Evolutionary conservation across 2,113 vertebrate species (phyloP).

Genomic region (Crypturellus undulatus): DNA sequence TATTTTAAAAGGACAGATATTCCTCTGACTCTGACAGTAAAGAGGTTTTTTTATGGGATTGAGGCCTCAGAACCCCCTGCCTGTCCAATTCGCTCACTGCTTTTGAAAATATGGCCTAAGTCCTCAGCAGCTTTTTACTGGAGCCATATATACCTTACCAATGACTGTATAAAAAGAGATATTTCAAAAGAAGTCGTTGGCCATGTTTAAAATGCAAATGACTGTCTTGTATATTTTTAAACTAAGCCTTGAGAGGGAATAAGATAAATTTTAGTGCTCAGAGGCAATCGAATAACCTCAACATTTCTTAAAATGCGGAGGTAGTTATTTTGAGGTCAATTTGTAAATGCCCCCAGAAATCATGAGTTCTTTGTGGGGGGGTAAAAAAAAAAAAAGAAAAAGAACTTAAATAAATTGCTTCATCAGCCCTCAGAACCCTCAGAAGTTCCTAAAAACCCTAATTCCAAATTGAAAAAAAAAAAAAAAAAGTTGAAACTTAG

Average conservation of each 20-base stretch:
- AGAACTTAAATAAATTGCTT: conserved; percentile 6
- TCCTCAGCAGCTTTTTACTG: conserved; percentile 27
- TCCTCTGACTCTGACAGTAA: conserved; percentile 34
- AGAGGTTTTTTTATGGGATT: not conserved
- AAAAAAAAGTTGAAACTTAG: not conserved
- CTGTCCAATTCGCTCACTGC: not conserved
- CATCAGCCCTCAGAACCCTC: not conserved
- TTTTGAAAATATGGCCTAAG: conserved; percentile 31
- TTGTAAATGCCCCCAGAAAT: not conserved
- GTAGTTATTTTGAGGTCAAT: not conserved
- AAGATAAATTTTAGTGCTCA: not conserved
- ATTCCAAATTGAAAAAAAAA: not conserved
- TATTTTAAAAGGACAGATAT: conserved; percentile 26
- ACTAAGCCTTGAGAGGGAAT: not conserved
- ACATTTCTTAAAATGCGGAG: not conserved
- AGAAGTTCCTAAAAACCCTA: conserved; percentile 17
- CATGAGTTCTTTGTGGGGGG: not conserved
- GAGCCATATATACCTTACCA: conserved; percentile 10
- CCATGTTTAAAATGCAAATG: conserved; percentile 16
- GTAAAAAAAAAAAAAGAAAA: not conserved
- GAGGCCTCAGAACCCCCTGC: not conserved
- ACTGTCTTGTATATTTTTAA: not conserved
- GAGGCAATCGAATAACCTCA: not conserved
- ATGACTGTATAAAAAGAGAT: not conserved
- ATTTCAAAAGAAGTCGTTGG: conserved; percentile 49